Evolutionary conservation across 2,888 invertebrate species (phyloP).

Genomic region (Crocallis elinguaria): DNA sequence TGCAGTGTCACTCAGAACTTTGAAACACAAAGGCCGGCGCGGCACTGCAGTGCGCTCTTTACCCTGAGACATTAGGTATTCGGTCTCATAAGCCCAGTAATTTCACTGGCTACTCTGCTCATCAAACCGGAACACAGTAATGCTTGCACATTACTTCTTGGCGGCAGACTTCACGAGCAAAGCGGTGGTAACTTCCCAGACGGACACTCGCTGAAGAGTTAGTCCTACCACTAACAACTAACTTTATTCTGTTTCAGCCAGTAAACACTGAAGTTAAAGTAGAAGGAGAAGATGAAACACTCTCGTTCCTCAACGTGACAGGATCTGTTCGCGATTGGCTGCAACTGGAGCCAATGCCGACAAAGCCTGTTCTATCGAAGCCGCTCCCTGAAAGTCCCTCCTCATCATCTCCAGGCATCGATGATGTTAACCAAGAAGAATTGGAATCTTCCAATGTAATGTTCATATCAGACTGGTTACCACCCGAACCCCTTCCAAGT

Average conservation of each 20-base stretch:
- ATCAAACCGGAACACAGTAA: too few species aligned
- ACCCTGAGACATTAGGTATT: too few species aligned
- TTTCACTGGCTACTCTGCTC: too few species aligned
- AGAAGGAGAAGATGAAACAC: conserved; percentile 49
- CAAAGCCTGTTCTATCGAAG: conserved; percentile 46
- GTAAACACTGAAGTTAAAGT: conserved; percentile 24
- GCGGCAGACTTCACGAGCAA: too few species aligned
- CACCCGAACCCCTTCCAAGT: conserved; percentile 77
- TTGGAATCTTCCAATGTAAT: conserved; percentile 50
- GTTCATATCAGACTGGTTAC: conserved; percentile 85
- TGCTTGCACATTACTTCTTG: too few species aligned
- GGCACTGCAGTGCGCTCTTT: too few species aligned
- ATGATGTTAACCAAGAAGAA: conserved; percentile 31
- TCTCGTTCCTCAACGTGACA: conserved; percentile 69
- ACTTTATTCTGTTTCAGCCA: conserved; percentile 19
- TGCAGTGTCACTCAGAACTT: too few species aligned
- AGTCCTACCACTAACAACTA: not conserved
- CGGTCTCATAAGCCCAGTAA: too few species aligned
- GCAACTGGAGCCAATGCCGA: conserved; percentile 65
- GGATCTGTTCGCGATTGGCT: conserved; percentile 72
- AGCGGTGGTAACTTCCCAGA: too few species aligned
- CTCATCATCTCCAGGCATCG: conserved; percentile 42
- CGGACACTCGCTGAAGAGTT: too few species aligned
- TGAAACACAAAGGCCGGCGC: too few species aligned
- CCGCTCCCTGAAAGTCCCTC: conserved; percentile 37